Base-by-base conservation (phyloP, 2,797 vertebrate genomes). In the Macrochelys suwanniensis region DNA sequence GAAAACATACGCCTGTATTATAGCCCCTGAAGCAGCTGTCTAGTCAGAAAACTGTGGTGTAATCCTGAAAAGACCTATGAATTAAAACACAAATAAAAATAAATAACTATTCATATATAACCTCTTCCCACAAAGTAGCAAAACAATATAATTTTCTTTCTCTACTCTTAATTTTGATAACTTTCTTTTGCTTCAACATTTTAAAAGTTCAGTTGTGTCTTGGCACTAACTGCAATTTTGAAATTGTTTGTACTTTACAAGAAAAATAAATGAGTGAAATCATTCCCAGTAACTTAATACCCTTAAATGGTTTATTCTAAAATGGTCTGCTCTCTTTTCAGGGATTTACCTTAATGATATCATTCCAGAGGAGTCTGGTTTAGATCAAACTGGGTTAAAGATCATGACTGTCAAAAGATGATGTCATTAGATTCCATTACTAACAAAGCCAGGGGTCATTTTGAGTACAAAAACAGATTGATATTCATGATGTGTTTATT, bases 311-410 rank as follows among this genome's bases (percentile, higher is more conserved):
- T 95, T 98, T 97, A 96, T 85, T 92, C 94, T 89, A 93, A 97
- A 97, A 98, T 88, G 89, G 83, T 96, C 85, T 96, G 88, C 82
- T 96, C 97, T 97, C 96, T 90, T 98, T 97, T 91, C 88, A 87
- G 96, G 98, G 98, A 98, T 98, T 98, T 98, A 97, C 98, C 98
- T 97, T 98, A 97, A 98, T 98, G 98, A 98, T 98, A 98, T 98
- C 97, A 98, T 97, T 97, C 97, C 97, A 88, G 77, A 95, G 96
- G 96, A 97, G 97, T 98, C 98, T 98, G 98, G 97, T 98, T 98
- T 98, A 98, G 97, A 98, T 98, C 98, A 98, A 97, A 97, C 95
- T 95, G 84, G 98, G 98, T 98, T 98, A 98, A 98, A 98, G 98
- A 97, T 98, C 98, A 97, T 56, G 97, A 92, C 97, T 97, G 97